Conservation (phyloP, 2,113 vertebrate genomes). For the Uria lomvia region DNA sequence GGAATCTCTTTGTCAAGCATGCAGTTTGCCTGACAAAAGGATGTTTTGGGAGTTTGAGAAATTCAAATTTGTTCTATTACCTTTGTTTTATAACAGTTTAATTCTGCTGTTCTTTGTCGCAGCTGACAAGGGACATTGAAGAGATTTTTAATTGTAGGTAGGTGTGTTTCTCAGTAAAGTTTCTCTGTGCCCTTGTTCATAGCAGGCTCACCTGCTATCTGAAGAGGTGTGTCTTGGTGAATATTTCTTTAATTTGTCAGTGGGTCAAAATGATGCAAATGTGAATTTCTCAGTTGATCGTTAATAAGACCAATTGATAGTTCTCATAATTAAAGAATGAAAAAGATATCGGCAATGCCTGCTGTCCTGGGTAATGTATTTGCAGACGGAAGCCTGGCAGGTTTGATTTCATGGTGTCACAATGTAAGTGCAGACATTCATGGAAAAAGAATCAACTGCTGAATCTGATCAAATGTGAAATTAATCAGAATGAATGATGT, state of each 20-base stretch:
- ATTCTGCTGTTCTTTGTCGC: neutral
- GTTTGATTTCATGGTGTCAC: conserved; percentile 12
- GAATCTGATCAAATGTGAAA: conserved; percentile 35
- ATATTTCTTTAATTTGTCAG: neutral
- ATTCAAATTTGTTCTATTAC: neutral
- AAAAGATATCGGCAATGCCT: neutral
- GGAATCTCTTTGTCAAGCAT: neutral
- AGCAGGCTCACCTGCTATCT: neutral
- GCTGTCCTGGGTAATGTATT: neutral
- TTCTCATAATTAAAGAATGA: neutral
- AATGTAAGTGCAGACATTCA: neutral
- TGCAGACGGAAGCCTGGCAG: neutral
- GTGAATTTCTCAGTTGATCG: neutral
- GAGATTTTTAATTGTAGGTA: neutral
- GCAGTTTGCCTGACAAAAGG: neutral
- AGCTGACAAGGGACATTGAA: neutral
- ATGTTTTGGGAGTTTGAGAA: neutral
- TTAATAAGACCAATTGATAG: neutral
- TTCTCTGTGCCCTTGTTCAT: neutral
- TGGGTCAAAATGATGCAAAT: neutral
- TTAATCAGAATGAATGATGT: neutral
- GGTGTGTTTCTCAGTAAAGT: neutral
- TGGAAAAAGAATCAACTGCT: conserved; percentile 21
- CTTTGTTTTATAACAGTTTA: neutral
- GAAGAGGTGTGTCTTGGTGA: neutral